These are phyloP conservation scores for Tetranychus truncatus DNA, from an alignment of 2,888 invertebrate species.

Conservation along the genomic window DNA sequence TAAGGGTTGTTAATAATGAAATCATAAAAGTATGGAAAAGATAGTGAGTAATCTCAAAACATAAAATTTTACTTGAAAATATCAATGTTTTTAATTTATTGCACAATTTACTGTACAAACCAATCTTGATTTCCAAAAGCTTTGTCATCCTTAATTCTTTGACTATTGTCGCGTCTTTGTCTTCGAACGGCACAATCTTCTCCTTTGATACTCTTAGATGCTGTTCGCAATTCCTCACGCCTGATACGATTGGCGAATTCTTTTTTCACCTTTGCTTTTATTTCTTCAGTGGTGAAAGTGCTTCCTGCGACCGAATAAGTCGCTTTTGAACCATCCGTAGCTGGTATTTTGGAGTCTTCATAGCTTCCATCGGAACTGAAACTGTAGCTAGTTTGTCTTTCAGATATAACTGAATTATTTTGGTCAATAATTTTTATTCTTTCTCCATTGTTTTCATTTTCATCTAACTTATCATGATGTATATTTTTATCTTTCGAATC, in stretches of 20 bases:
- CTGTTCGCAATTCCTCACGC: not conserved
- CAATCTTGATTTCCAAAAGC: not conserved
- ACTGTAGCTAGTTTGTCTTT: not conserved
- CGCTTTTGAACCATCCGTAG: not conserved
- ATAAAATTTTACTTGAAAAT: no score
- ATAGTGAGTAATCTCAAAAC: no score
- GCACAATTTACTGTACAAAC: not conserved
- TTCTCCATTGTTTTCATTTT: not conserved
- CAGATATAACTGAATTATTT: not conserved
- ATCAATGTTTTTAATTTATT: no score
- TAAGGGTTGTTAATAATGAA: no score
- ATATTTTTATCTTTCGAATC: not conserved
- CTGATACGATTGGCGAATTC: not conserved
- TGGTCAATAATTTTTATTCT: not conserved
- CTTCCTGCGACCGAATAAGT: conserved; percentile 15
- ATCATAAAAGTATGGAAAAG: no score
- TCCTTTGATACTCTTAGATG: conserved; percentile 6
- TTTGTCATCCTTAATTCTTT: conserved; percentile 7
- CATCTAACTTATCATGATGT: not conserved
- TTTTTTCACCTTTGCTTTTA: conserved; percentile 17
- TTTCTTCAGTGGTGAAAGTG: conserved; percentile 19
- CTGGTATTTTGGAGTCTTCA: not conserved
- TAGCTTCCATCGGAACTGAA: not conserved
- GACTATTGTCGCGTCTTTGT: conserved; percentile 1
- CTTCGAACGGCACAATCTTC: not conserved